Base-by-base conservation (phyloP, 2,888 invertebrate genomes). In the Celastrina argiolus region DNA sequence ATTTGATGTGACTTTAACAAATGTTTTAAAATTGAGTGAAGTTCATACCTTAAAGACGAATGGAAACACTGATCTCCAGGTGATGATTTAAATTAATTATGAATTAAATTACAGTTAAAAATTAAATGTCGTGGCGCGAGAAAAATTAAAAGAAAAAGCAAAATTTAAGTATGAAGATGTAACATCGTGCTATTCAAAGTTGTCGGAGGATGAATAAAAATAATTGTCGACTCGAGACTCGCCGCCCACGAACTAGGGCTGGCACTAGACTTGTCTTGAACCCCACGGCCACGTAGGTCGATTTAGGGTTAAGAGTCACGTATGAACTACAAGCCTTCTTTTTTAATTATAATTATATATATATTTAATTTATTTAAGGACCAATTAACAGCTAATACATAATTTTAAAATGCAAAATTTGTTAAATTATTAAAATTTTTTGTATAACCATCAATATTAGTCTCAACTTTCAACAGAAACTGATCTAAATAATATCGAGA, bases 181-280 rank as follows among this genome's bases (percentile, higher is more conserved):
- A 71, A 66, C 71, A 71, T 73, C 71, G 68, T 73, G 65, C 71
- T 70, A 73, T 73, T 73, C 68, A 73, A 72, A 72, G 69, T 69
- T 68, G 59, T 67, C 71, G 67, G 72, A 78, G 76, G 76, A 79
- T 76, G 87, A 86, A 87, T 86, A 85, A 87, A 87, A 88, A 88
- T 87, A 86, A 84, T 87, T 80, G 83, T 81, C 77, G 76, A 58
- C 65, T 65, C 26, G 65, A 58, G 65, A 65, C 56, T 58, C 56
- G 56, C 65, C 22, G 16, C 22, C 31, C 45, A 51, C 51, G 28
- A 65, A 26, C 16, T 72, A 86, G 84, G 86, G 86, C 69, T 85
- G 83, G 8, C 61, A 18, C 58, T 65, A 65, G 56, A 64, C 64
- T 28, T 42, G 56, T n/a, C 28, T 64, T 39, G 41, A 64, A 16